These are phyloP conservation scores for Oryzaephilus surinamensis DNA, from an alignment of 1,140 invertebrate genomes.

Conservation along the genomic window DNA sequence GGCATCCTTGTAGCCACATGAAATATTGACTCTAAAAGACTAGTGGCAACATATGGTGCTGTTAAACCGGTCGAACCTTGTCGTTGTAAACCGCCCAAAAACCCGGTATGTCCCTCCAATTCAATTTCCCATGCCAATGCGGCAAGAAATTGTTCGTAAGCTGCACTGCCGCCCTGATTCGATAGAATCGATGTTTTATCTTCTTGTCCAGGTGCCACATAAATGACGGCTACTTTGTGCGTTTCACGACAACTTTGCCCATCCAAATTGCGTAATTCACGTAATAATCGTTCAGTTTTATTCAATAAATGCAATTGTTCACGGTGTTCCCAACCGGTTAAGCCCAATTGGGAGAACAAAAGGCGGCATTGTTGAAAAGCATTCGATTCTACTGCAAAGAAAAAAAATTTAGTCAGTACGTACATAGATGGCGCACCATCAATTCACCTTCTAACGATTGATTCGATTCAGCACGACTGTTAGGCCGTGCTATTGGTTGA, in stretches of 20 bases:
- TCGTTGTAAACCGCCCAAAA: conserved; percentile 86
- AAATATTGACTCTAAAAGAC: conserved; percentile 78
- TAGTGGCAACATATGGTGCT: conserved; percentile 94
- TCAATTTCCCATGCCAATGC: conserved; percentile 95
- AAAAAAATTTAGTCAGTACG: not conserved
- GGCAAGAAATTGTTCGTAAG: conserved; percentile 90
- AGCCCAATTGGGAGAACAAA: conserved; percentile 80
- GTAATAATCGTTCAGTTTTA: conserved; percentile 80
- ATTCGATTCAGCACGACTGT: conserved; percentile 6
- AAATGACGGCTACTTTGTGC: conserved; percentile 67
- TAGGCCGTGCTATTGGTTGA: conserved; percentile 24
- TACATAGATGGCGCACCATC: conserved; percentile 17
- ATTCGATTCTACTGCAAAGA: conserved; percentile 27
- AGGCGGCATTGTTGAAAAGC: conserved; percentile 77
- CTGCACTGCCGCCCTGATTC: conserved; percentile 74
- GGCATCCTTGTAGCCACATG: conserved; percentile 99
- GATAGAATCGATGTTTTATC: conserved; percentile 87
- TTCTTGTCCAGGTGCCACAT: conserved; percentile 78
- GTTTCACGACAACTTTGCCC: conserved; percentile 88
- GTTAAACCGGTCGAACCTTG: conserved; percentile 85
- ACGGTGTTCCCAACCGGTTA: conserved; percentile 81
- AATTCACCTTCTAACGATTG: not conserved
- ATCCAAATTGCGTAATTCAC: conserved; percentile 89
- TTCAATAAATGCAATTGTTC: conserved; percentile 75
- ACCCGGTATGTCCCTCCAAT: conserved; percentile 89